A percentile compares a stretch with the other conserved stretches of the same genome.
Evolutionary conservation across 2,888 invertebrate species (phyloP).

Genomic region (Harpalus rubripes): DNA sequence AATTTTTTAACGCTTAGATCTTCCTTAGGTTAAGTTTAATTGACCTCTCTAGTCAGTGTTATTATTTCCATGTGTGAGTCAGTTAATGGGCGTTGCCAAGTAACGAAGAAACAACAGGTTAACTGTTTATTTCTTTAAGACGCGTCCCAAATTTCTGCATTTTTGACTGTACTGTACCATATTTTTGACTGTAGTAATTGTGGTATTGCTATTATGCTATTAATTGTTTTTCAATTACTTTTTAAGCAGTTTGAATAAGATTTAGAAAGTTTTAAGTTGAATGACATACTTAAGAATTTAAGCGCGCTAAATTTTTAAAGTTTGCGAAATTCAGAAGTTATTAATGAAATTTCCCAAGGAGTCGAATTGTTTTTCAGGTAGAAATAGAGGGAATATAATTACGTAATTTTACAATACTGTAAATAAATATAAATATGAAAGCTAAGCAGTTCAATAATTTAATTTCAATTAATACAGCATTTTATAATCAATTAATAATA

Average conservation of each 20-base stretch:
- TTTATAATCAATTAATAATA: no score
- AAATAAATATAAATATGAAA: not conserved
- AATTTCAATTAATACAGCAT: no score
- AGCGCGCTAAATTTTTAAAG: conserved; percentile 21
- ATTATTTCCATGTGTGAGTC: conserved; percentile 21
- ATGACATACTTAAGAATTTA: conserved; percentile 19
- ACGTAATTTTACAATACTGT: not conserved
- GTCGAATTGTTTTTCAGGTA: not conserved
- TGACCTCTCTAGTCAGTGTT: conserved; percentile 23
- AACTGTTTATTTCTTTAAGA: conserved; percentile 18
- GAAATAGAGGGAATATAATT: not conserved
- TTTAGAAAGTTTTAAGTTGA: conserved; percentile 41
- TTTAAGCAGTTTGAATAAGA: not conserved
- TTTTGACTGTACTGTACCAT: not conserved
- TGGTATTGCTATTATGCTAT: not conserved
- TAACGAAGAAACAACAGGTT: conserved; percentile 3
- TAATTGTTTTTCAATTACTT: not conserved
- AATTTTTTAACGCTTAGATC: conserved; percentile 10
- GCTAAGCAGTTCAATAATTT: no score
- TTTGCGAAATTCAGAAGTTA: conserved; percentile 9
- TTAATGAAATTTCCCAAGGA: not conserved
- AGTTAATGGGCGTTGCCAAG: conserved; percentile 43
- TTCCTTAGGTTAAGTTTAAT: conserved; percentile 33
- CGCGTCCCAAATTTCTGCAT: not conserved
- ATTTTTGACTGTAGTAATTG: not conserved